These are phyloP conservation scores for Caenorhabditis tropicalis DNA, from an alignment of 1,140 invertebrate genomes.

Conservation along the genomic window DNA sequence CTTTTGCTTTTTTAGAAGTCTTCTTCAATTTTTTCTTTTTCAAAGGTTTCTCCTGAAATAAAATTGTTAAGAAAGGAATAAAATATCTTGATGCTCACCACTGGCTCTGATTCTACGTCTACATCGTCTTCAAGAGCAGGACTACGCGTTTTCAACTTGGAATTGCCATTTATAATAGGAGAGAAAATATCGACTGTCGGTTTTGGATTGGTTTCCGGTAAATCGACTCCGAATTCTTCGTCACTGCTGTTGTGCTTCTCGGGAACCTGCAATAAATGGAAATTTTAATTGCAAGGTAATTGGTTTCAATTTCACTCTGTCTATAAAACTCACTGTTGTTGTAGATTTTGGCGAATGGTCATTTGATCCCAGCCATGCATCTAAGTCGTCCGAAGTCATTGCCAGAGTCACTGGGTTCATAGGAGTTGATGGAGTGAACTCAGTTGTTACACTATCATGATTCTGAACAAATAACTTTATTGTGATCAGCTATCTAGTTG, in stretches of 20 bases:
- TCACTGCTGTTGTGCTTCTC: constrained; percentile 18
- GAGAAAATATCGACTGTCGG: background rate
- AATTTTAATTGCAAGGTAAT: background rate
- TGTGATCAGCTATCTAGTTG: background rate
- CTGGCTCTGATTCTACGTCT: background rate
- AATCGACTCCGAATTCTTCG: constrained; percentile 46
- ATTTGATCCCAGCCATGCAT: constrained; percentile 44
- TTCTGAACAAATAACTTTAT: background rate
- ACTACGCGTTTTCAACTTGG: background rate
- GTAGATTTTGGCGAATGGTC: background rate
- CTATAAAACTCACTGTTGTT: background rate
- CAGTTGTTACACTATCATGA: background rate
- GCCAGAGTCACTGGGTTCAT: background rate
- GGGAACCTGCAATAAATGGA: background rate
- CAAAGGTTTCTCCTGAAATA: background rate
- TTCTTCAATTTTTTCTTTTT: constrained; percentile 26
- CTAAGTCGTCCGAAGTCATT: constrained; percentile 47
- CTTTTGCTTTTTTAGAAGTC: background rate
- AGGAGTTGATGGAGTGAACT: background rate
- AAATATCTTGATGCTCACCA: background rate
- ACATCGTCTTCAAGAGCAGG: background rate
- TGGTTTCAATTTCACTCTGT: background rate
- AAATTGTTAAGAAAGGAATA: background rate
- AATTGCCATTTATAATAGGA: background rate
- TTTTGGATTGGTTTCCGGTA: background rate